Evolutionary conservation across 2,888 invertebrate species (phyloP).

Genomic region (Sarcophaga carnaria): DNA sequence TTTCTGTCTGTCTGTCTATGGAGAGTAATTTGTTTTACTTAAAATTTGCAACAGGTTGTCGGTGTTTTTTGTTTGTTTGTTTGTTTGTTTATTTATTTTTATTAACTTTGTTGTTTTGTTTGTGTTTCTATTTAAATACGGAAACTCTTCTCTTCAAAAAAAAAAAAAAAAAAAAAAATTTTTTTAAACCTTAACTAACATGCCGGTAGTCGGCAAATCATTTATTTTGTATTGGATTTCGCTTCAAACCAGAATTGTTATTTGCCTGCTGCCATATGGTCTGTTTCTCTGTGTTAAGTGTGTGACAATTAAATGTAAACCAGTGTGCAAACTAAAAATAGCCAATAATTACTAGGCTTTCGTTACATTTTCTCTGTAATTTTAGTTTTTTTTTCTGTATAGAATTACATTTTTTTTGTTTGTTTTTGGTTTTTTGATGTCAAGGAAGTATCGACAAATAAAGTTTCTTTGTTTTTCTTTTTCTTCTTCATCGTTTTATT

Average conservation of each 20-base stretch:
- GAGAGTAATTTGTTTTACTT: constrained; percentile 44
- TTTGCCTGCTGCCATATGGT: too few relatives aligned
- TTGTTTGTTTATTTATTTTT: constrained; percentile 8
- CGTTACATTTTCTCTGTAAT: background rate
- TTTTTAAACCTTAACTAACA: background rate
- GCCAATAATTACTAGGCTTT: constrained; percentile 13
- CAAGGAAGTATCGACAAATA: constrained; percentile 43
- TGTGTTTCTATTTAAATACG: background rate
- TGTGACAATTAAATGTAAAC: too few relatives aligned
- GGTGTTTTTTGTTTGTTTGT: background rate
- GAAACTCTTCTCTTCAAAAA: background rate
- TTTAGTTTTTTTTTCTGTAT: background rate
- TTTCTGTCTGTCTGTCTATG: background rate
- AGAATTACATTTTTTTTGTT: background rate
- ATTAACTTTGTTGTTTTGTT: background rate
- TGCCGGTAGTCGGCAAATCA: background rate
- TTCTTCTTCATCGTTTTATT: too few relatives aligned
- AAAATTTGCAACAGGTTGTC: constrained; percentile 55
- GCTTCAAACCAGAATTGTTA: too few relatives aligned
- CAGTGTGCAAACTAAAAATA: background rate
- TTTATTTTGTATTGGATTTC: background rate
- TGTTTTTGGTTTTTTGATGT: constrained; percentile 23
- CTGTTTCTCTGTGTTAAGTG: too few relatives aligned
- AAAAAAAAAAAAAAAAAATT: background rate
- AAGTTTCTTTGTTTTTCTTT: background rate